Percentiles rank a stretch among this genome's conserved stretches.
phyloP scores from a whole-genome alignment of 1,140 invertebrate species.

The Ladona fulva region DNA sequence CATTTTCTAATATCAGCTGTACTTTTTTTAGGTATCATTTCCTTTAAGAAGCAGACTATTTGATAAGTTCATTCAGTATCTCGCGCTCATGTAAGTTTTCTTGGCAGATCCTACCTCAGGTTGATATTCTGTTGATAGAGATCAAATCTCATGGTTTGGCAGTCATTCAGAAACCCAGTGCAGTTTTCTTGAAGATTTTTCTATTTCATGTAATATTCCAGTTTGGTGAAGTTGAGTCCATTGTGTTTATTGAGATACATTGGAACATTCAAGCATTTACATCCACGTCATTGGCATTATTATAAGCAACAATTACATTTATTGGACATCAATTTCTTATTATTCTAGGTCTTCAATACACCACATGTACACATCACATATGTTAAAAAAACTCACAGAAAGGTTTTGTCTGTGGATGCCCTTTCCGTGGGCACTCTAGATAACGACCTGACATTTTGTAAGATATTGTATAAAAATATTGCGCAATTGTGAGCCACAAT shows the following conservation, averaged over 20 bases:
- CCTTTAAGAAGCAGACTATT: no score
- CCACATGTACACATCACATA: conserved; percentile 9
- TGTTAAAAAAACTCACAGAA: neutral
- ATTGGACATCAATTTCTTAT: neutral
- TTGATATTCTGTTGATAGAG: no score
- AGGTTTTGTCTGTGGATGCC: neutral
- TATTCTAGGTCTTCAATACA: conserved; percentile 1
- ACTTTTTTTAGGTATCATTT: no score
- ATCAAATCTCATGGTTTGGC: no score
- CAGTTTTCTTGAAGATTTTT: no score
- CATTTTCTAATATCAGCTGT: no score
- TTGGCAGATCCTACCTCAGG: no score
- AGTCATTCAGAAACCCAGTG: no score
- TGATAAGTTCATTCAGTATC: no score
- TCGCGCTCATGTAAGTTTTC: no score
- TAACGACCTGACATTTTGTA: conserved; percentile 9
- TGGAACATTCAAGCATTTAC: neutral
- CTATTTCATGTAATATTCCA: no score
- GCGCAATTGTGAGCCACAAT: conserved; percentile 7
- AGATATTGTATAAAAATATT: conserved; percentile 9
- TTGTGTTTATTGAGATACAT: neutral
- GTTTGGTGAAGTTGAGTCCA: neutral
- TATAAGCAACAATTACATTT: conserved; percentile 8
- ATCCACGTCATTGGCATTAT: neutral
- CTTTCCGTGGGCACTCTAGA: conserved; percentile 6